Evolutionary conservation across 2,113 vertebrate species (phyloP).

Genomic region (Sander lucioperca): DNA sequence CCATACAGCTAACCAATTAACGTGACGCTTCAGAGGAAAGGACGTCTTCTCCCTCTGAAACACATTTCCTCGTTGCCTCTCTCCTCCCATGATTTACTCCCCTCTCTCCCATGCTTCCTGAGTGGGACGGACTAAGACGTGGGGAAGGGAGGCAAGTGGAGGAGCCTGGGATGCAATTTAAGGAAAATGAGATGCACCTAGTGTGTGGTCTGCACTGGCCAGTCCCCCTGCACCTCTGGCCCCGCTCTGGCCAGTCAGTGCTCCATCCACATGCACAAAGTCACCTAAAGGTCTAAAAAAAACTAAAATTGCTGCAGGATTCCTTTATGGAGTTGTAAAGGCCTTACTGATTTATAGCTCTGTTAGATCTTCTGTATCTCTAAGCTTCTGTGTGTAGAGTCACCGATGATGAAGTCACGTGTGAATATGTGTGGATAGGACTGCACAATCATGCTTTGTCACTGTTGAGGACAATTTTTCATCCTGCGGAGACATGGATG

Average conservation of each 20-base stretch:
- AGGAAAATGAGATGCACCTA: too few species aligned
- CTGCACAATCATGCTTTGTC: constrained; percentile 48
- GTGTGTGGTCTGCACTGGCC: constrained; percentile 1
- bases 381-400: constrained; percentile 22
- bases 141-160: too few species aligned
- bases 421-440: constrained; percentile 31
- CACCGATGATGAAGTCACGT: background rate
- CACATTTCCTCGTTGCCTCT: too few species aligned
- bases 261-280: constrained; percentile 54
- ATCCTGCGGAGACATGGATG: constrained; percentile 12
- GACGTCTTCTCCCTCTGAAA: too few species aligned
- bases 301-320: constrained; percentile 56
- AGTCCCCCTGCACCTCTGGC: background rate
- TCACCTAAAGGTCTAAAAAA: constrained; percentile 55
- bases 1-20: too few species aligned
- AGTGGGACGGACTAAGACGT: too few species aligned
- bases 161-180: too few species aligned
- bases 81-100: too few species aligned
- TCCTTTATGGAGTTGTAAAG: constrained; percentile 77
- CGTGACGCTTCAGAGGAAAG: too few species aligned
- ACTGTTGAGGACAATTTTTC: constrained; percentile 37
- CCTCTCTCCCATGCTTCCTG: too few species aligned
- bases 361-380: constrained; percentile 44
- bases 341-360: constrained; percentile 65
- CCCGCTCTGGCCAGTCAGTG: background rate